A percentile compares a stretch with the other conserved stretches of the same genome.
These are phyloP conservation scores for Agapornis canus DNA, from an alignment of 2,797 vertebrate genomes.

Conservation along the genomic window DNA sequence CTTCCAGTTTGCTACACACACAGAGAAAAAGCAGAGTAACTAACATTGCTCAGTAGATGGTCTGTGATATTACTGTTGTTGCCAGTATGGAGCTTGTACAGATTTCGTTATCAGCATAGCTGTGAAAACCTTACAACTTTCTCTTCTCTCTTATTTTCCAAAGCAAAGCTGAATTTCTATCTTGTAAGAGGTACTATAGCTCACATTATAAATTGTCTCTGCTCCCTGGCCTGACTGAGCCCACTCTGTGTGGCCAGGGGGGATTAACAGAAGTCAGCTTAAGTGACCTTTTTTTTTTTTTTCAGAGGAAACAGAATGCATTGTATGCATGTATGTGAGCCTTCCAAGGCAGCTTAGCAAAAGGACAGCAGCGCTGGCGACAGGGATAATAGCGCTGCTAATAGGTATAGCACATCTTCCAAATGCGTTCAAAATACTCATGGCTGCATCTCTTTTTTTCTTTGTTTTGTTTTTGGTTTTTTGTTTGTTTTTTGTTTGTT, in stretches of 20 bases:
- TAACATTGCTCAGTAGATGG: background rate
- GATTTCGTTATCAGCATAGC: background rate
- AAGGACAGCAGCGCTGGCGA: background rate
- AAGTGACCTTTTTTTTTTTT: background rate
- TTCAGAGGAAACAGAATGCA: background rate
- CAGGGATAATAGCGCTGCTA: constrained; percentile 13
- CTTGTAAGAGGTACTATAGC: background rate
- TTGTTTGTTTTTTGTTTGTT: too few species aligned
- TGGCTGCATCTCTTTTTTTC: background rate
- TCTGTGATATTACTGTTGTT: background rate
- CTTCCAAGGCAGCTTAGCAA: background rate
- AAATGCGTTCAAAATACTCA: background rate
- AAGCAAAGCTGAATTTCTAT: background rate
- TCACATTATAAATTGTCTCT: background rate
- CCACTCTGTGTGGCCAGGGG: background rate
- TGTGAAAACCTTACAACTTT: background rate
- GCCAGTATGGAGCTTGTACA: background rate
- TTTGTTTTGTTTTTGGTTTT: background rate
- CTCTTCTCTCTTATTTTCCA: background rate
- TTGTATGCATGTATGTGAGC: background rate
- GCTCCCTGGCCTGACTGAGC: background rate
- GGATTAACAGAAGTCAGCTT: constrained; percentile 28
- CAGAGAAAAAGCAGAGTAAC: background rate
- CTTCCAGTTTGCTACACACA: background rate
- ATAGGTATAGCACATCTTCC: constrained; percentile 10